Evolutionary conservation across 2,797 vertebrate genomes (phyloP).

Genomic region (Setipinna tenuifilis): DNA sequence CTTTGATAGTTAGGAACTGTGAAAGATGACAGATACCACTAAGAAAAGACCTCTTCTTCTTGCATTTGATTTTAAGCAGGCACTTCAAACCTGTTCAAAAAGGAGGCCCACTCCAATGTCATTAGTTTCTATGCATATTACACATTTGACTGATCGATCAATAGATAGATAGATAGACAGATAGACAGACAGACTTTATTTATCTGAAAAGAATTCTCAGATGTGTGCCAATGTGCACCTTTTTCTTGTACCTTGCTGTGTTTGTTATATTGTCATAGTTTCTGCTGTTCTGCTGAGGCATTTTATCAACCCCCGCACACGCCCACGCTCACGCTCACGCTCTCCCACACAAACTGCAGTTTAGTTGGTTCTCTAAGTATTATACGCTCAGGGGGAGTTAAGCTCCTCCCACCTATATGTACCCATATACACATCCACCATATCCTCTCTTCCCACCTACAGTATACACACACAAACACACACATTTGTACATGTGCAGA

Average conservation of each 20-base stretch:
- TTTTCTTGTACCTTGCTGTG: not conserved
- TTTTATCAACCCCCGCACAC: not conserved
- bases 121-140: not conserved
- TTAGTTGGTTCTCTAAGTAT: not conserved
- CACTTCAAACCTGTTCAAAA: constrained; percentile 16
- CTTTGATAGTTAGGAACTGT: not conserved
- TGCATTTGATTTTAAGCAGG: constrained; percentile 21
- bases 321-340: not conserved
- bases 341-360: not conserved
- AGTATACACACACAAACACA: not conserved
- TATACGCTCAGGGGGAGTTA: not conserved
- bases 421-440: not conserved
- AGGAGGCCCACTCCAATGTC: not conserved
- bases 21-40: not conserved
- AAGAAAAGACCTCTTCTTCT: not conserved
- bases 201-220: no score
- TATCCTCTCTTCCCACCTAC: not conserved
- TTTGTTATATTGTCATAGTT: not conserved
- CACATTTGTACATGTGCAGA: not conserved
- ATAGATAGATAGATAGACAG: no score
- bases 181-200: no score
- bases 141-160: not conserved
- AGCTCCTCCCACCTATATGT: not conserved
- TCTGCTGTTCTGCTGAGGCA: not conserved
- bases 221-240: no score